phyloP scores from a whole-genome alignment of 1,140 invertebrate species.

The Saxidomus purpurata region DNA sequence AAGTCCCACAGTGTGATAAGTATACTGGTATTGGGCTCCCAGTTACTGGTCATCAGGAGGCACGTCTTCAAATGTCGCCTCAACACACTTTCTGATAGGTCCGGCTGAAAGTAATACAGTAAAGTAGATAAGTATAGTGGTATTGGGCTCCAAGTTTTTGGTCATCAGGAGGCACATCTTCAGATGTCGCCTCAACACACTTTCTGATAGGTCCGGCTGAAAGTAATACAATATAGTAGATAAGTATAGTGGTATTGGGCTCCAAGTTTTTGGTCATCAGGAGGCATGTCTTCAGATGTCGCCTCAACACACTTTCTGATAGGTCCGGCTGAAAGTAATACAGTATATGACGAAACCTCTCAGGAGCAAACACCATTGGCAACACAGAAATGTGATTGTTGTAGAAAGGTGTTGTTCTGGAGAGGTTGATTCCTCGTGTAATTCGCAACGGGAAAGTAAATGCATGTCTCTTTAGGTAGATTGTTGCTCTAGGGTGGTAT shows the following conservation, averaged over 20 bases:
- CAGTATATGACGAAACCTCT: too few species aligned
- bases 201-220: conserved; percentile 61
- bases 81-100: conserved; percentile 60
- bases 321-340: conserved; percentile 50
- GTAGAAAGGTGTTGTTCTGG: too few species aligned
- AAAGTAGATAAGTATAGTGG: conserved; percentile 64
- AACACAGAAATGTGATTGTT: too few species aligned
- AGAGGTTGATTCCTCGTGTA: too few species aligned
- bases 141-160: conserved; percentile 67
- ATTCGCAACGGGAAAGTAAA: too few species aligned
- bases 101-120: conserved; percentile 56
- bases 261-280: conserved; percentile 63
- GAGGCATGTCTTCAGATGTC: conserved; percentile 67
- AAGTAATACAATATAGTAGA: too few species aligned
- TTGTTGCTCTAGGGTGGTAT: too few species aligned
- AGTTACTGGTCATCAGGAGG: conserved; percentile 58
- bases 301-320: conserved; percentile 63
- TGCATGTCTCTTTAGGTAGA: too few species aligned
- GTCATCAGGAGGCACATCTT: conserved; percentile 61
- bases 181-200: conserved; percentile 64
- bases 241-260: conserved; percentile 66
- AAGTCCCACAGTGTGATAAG: conserved; percentile 74
- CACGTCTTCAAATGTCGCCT: conserved; percentile 66
- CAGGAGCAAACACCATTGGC: too few species aligned
- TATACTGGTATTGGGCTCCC: conserved; percentile 68